These are phyloP conservation scores for Sphaerodactylus townsendi DNA, from an alignment of 2,113 vertebrate species.

Conservation along the genomic window DNA sequence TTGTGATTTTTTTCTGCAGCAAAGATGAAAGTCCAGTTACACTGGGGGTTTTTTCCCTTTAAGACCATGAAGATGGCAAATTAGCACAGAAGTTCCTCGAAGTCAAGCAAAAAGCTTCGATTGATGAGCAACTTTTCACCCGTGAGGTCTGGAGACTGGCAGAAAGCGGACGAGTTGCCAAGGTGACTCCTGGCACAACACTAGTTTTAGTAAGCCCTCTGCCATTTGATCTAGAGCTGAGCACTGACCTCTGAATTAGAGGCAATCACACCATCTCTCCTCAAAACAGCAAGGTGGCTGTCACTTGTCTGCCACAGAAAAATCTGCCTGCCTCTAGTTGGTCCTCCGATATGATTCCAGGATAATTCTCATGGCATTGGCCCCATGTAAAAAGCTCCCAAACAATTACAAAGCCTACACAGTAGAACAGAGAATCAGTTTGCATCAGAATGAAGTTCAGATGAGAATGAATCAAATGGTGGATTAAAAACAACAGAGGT, in stretches of 20 bases:
- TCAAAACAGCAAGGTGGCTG: slow-evolving; percentile 13
- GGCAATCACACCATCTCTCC: slow-evolving; percentile 19
- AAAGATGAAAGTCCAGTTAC: not conserved
- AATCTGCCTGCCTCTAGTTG: not conserved
- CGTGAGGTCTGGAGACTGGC: slow-evolving; percentile 48
- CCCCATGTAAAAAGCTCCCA: not conserved
- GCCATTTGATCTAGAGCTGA: slow-evolving; percentile 28
- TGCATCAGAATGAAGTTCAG: not conserved
- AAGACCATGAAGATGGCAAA: not conserved
- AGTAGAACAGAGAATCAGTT: not conserved
- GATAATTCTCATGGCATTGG: not conserved
- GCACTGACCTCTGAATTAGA: slow-evolving; percentile 43
- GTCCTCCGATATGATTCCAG: not conserved
- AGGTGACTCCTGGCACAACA: slow-evolving; percentile 39
- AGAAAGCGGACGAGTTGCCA: slow-evolving; percentile 51
- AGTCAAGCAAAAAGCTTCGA: slow-evolving; percentile 44
- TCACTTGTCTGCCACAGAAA: slow-evolving; percentile 10
- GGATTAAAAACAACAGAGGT: too few relatives aligned
- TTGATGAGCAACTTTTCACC: slow-evolving; percentile 52
- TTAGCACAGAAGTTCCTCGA: not conserved
- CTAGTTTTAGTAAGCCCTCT: slow-evolving; percentile 26
- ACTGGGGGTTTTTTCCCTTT: not conserved
- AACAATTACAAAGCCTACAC: not conserved
- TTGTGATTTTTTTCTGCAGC: not conserved
- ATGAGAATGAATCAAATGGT: not conserved